A percentile compares a stretch with the other conserved stretches of the same genome.
Evolutionary conservation across 2,113 vertebrate species (phyloP).

Genomic region (Phaethon lepturus): DNA sequence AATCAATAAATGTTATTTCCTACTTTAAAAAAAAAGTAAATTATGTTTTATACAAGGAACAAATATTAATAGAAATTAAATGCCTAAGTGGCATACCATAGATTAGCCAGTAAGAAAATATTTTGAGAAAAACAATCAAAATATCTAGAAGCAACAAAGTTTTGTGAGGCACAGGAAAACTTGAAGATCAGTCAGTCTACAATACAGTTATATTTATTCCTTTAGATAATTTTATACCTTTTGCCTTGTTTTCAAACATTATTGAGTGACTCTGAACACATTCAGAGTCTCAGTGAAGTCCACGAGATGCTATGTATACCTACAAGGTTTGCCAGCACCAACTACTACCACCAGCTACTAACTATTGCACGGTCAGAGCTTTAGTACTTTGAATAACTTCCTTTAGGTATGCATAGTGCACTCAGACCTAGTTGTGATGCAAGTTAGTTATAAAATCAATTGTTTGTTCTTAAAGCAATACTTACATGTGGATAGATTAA

Average conservation of each 20-base stretch:
- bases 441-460: not conserved
- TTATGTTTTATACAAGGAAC: not conserved
- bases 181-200: not conserved
- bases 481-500: not conserved
- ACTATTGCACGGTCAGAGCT: not conserved
- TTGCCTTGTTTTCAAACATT: not conserved
- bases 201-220: not conserved
- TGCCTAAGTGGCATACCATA: not conserved
- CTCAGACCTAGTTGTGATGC: not conserved
- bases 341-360: not conserved
- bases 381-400: not conserved
- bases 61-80: not conserved
- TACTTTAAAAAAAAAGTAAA: not conserved
- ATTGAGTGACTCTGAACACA: not conserved
- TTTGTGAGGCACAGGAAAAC: not conserved
- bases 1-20: not conserved
- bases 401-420: not conserved
- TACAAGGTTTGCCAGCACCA: not conserved
- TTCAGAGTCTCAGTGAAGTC: not conserved
- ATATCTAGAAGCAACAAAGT: not conserved
- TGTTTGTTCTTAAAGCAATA: not conserved
- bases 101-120: not conserved
- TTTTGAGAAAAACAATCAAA: not conserved
- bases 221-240: not conserved
- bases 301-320: not conserved